Evolutionary conservation across 2,113 vertebrate species (phyloP).

Genomic region (Aspidoscelis tigris): DNA sequence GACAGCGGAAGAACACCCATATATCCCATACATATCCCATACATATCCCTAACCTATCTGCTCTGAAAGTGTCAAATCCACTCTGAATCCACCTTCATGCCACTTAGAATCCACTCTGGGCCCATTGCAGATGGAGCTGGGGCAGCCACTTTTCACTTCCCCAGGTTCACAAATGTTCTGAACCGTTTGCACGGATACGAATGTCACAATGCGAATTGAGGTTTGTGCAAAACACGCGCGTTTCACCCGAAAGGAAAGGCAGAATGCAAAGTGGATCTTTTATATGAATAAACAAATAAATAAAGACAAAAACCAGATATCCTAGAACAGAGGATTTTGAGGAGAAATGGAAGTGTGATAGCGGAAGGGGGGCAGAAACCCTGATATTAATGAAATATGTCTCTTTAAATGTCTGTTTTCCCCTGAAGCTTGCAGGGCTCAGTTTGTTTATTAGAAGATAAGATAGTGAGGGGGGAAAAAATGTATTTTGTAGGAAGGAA

Average conservation of each 20-base stretch:
- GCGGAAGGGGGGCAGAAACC: background rate
- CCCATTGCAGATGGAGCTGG: too few species aligned
- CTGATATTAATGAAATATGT: slow-evolving; percentile 55
- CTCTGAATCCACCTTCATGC: too few species aligned
- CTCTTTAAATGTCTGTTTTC: slow-evolving; percentile 75
- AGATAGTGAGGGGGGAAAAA: slow-evolving; percentile 79
- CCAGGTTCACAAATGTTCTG: too few species aligned
- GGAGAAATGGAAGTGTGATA: slow-evolving; percentile 42
- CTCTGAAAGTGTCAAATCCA: too few species aligned
- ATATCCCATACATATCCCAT: too few species aligned
- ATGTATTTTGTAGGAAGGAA: slow-evolving; percentile 85
- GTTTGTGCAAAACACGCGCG: slow-evolving; percentile 71
- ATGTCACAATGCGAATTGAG: slow-evolving; percentile 34
- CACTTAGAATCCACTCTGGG: too few species aligned
- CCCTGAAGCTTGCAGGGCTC: slow-evolving; percentile 75
- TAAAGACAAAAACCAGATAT: slow-evolving; percentile 24
- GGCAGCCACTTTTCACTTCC: too few species aligned
- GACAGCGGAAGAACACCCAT: too few species aligned
- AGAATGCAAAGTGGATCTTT: slow-evolving; percentile 74
- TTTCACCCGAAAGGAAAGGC: slow-evolving; percentile 69
- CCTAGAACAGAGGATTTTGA: slow-evolving; percentile 75
- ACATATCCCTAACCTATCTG: too few species aligned
- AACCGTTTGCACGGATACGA: too few species aligned
- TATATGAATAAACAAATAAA: slow-evolving; percentile 32
- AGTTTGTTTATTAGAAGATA: slow-evolving; percentile 87